Evolutionary conservation across 92 coral and sea anemone species (phyloP).

Genomic region (Porites rus): DNA sequence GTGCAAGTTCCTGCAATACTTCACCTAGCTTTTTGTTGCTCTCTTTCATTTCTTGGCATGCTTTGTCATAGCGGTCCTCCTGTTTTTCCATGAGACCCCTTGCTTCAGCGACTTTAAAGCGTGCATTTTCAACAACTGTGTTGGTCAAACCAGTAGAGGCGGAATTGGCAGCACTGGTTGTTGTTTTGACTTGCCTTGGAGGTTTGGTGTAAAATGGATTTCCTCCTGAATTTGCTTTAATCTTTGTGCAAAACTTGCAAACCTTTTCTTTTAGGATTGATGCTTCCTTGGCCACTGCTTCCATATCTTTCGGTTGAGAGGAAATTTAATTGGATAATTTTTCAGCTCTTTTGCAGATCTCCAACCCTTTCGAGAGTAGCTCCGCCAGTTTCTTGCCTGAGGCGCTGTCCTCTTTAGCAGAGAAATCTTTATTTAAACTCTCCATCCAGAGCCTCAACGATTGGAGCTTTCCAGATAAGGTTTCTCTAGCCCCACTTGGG

Average conservation of each 20-base stretch:
- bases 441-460: not conserved
- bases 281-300: constrained; percentile 8
- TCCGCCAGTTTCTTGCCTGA: not conserved
- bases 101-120: constrained; percentile 28
- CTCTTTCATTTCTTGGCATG: constrained; percentile 19
- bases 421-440: not conserved
- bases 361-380: not conserved
- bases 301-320: not conserved
- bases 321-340: not conserved
- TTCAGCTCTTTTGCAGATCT: constrained; percentile 12
- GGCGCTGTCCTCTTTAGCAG: not conserved
- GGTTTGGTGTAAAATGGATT: constrained; percentile 6
- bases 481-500: not conserved
- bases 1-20: constrained; percentile 21
- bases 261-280: not conserved
- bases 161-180: constrained; percentile 14
- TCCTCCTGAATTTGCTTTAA: not conserved
- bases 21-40: constrained; percentile 22
- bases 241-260: constrained; percentile 5
- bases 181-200: constrained; percentile 24
- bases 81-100: constrained; percentile 35
- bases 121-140: constrained; percentile 22
- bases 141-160: constrained; percentile 2
- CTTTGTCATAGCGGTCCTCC: constrained; percentile 28
- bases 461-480: not conserved